Evolutionary conservation across 2,888 invertebrate genomes (phyloP), one percentile per base, ranked within the genome.

Genomic region (Boloria euphrosyne): DNA sequence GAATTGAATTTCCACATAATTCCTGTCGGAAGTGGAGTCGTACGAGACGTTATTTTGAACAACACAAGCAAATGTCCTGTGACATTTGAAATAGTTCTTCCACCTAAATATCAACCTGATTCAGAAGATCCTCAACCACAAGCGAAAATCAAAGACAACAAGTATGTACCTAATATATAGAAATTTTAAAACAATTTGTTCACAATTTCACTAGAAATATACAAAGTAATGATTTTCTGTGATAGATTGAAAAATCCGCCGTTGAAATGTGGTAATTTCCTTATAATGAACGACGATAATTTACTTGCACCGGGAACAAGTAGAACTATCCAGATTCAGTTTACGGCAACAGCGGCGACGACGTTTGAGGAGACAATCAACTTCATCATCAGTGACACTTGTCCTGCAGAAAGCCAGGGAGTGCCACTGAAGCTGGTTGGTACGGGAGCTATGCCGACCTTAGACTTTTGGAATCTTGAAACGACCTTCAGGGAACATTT

Each of bases 11-110:
- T 95, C 75, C 93, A 94, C 54, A 86, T 94, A 10, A 89, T 94
- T 74, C 80, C 93, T 14, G 85, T 94, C 6, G 93, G 90, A 10
- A 90, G 88, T 7, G 85, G 86, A 27, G 93, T 93, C 65, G 82
- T 80, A n/a, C 89, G 93, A 76, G 91, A 92, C 22, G 87, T 95
- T 0, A 90, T 92, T 63, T 78, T 95, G 27, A 93, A 92, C 72
- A 95, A 95, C 76, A 93, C 83, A 0, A 95, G 95, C 69, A 91
- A 91, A 78, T 94, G 94, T 76, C 90, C 93, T 0, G 91, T 94
- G 13, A 87, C 87, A 0, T 94, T 92, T 68, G 86, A 87, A 72
- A 89, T 93, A 54, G 73, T 86, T 62, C 71, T 92, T 54, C 90
- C 91, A 14, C 47, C 66, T 4, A 63, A 81, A 71, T 88, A 90